Evolutionary conservation across 2,888 invertebrate species (phyloP).

Genomic region (Aphrophora alni): DNA sequence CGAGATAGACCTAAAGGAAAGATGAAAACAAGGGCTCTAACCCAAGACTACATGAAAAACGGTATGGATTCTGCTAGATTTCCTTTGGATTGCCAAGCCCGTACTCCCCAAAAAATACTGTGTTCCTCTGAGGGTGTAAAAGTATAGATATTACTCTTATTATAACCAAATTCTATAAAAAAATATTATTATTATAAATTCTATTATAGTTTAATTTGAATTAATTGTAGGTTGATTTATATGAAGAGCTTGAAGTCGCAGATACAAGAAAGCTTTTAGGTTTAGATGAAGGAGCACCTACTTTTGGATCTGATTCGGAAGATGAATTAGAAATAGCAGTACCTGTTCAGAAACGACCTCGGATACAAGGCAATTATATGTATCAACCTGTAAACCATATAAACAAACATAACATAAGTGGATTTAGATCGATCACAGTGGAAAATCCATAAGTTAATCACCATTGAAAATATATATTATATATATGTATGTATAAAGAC

Average conservation of each 20-base stretch:
- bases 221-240: slow-evolving; percentile 72
- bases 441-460: not conserved
- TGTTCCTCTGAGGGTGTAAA: no score
- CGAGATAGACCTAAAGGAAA: no score
- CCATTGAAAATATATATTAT: not conserved
- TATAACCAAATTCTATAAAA: no score
- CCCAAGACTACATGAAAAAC: no score
- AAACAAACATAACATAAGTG: slow-evolving; percentile 29
- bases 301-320: slow-evolving; percentile 14
- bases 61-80: no score
- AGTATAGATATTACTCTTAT: no score
- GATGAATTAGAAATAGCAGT: slow-evolving; percentile 23
- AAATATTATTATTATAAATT: no score
- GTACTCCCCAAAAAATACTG: no score
- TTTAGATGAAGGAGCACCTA: slow-evolving; percentile 22
- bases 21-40: no score
- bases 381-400: slow-evolving; percentile 45
- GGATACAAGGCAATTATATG: slow-evolving; percentile 49
- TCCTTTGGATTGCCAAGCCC: no score
- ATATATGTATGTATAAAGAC: not conserved
- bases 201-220: no score
- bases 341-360: slow-evolving; percentile 30
- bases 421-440: slow-evolving; percentile 24
- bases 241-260: slow-evolving; percentile 75
- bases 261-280: slow-evolving; percentile 59